phyloP scores from a whole-genome alignment of 2,113 vertebrate genomes.

The Epinephelus lanceolatus region DNA sequence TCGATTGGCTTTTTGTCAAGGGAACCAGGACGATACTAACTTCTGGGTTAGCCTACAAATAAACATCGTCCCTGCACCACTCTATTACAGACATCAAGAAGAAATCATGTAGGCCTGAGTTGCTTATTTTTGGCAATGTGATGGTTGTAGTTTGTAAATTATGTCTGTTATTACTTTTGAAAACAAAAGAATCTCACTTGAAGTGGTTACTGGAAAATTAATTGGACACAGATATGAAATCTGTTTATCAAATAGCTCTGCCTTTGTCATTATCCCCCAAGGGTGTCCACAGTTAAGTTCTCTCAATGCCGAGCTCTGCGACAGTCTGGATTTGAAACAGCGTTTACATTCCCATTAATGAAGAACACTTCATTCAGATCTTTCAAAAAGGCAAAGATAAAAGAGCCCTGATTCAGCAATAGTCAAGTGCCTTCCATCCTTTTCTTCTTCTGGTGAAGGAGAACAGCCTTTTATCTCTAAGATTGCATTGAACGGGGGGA shows the following conservation, averaged over 20 bases:
- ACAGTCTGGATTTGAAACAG: constrained; percentile 41
- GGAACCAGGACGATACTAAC: no score
- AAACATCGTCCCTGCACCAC: no score
- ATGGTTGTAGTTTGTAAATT: not conserved
- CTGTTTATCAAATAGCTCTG: constrained; percentile 18
- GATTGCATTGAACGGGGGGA: constrained; percentile 39
- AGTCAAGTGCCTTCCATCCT: constrained; percentile 46
- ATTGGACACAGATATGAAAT: constrained; percentile 27
- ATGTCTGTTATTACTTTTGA: not conserved
- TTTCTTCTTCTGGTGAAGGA: constrained; percentile 48
- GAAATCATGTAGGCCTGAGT: not conserved
- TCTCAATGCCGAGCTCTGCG: constrained; percentile 13
- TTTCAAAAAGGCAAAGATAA: constrained; percentile 65
- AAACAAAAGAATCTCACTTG: not conserved
- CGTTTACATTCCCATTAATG: constrained; percentile 57
- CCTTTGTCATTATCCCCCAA: constrained; percentile 31
- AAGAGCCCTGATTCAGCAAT: constrained; percentile 72
- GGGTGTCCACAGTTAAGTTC: constrained; percentile 22
- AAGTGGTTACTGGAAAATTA: not conserved
- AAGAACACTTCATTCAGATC: constrained; percentile 61
- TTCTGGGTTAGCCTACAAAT: no score
- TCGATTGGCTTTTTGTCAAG: no score
- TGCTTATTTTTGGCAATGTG: not conserved
- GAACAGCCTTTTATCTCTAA: constrained; percentile 63
- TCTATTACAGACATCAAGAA: not conserved